These are phyloP conservation scores for Rapana venosa DNA, from an alignment of 2,888 invertebrate genomes.

Conservation along the genomic window DNA sequence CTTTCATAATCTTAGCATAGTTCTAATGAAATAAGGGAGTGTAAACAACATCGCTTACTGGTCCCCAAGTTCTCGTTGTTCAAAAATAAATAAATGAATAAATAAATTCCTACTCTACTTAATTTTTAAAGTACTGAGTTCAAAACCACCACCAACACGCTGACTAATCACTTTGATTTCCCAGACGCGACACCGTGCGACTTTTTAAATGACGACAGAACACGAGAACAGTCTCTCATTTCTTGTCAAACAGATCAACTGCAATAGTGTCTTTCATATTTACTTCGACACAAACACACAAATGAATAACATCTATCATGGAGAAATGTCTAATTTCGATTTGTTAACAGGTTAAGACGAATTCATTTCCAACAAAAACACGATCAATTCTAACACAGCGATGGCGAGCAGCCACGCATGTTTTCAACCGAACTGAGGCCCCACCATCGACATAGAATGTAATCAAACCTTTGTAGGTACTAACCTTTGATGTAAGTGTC, in stretches of 20 bases:
- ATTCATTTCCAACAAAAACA: constrained; percentile 9
- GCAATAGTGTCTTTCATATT: not conserved
- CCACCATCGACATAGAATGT: not conserved
- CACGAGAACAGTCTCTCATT: too few relatives aligned
- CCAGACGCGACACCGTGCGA: too few relatives aligned
- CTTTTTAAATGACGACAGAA: too few relatives aligned
- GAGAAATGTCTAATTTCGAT: not conserved
- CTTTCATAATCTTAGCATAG: too few relatives aligned
- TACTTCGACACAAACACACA: not conserved
- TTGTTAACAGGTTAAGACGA: not conserved
- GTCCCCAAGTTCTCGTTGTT: too few relatives aligned
- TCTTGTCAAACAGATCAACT: too few relatives aligned
- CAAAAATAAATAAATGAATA: too few relatives aligned
- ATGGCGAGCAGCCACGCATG: not conserved
- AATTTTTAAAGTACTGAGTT: too few relatives aligned
- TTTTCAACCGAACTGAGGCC: not conserved
- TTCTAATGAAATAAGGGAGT: too few relatives aligned
- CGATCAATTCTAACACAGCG: not conserved
- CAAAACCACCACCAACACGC: not conserved
- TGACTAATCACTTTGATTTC: constrained; percentile 31
- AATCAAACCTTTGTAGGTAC: not conserved
- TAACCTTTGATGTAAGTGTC: constrained; percentile 6
- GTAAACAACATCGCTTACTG: too few relatives aligned
- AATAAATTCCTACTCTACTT: too few relatives aligned
- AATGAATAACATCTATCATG: not conserved